Evolutionary conservation across 2,888 invertebrate species (phyloP), one percentile per base, ranked within the genome.

Genomic region (Seladonia tumulorum): DNA sequence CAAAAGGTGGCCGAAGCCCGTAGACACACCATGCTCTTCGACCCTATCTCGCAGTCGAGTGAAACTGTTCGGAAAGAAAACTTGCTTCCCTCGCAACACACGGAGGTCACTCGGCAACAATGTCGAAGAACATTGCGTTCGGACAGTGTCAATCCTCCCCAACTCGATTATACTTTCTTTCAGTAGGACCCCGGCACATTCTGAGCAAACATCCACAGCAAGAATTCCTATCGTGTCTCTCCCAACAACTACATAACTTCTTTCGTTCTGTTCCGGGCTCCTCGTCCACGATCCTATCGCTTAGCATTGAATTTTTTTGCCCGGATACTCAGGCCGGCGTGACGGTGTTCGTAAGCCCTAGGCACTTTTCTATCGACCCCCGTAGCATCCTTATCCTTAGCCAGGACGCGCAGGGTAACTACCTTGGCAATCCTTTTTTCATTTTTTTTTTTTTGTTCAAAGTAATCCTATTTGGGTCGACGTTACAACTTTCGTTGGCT

Each of bases 151-250:
- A 66, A 35, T 66, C 10, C 66, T 66, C 35, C 35, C 35, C 35
- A 66, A 66, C 53, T 53, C 53, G 53, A 53, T 53, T 66, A 29
- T 35, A 29, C 66, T 66, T 66, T 66, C 66, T 66, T 66, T 29
- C 66, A 35, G 7, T 0, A 18, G 18, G 66, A 29, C 66, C 35
- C 66, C 29, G 29, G 7, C 66, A 66, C 66, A 66, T 29, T 66
- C 35, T 22, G 35, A 66, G 29, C 35, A 66, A 66, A 66, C 66
- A 53, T 53, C 22, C 1, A 10, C 53, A 10, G 8, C 53, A 53
- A 53, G 22, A 53, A 53, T 53, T 53, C 53, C 53, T 53, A 53
- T 53, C 53, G 53, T 53, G 22, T 53, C 53, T 10, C 53, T 53
- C 22, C 22, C 53, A 53, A 53, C 57, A 57, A 18, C n/a, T n/a